Base-by-base conservation (phyloP, 2,113 vertebrate genomes). In the Hippocampus abdominalis region DNA sequence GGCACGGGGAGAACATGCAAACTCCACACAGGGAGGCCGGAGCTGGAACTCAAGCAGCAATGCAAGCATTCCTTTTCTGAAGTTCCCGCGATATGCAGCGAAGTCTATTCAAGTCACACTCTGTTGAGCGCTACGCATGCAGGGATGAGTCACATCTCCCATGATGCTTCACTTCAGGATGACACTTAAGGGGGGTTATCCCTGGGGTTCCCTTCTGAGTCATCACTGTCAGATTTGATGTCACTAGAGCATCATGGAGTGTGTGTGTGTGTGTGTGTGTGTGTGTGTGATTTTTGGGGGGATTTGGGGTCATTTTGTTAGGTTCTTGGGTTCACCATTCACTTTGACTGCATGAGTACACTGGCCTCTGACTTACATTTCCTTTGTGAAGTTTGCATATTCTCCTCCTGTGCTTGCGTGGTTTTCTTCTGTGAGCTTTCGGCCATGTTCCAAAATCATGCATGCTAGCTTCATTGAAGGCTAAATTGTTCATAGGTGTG, bases 181-280 rank as follows among this genome's bases (percentile, higher is more conserved):
- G 18, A 20, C 29, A 57, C 76, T 68, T 66, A 59, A 40, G 76
- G 57, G n/a, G 64, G 75, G 82, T 67, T 48, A 72, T 83, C 70
- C 84, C 84, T 69, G 61, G 56, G 74, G 74, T 67, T 61, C 66
- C 83, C 77, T 49, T 80, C 77, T 87, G 84, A 89, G 72, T 89
- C 87, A 89, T 77, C 39, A 25, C 42, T 80, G 74, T 77, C 64
- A 71, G 51, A 21, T 75, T 44, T 85, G 80, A 80, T 70, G 56
- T 79, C 77, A 82, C 40, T 67, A 49, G 0, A 60, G 69, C 64
- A 25, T 74, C 57, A 25, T 4, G 13, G 29, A 20, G 21, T 4
- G 12, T 21, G 2, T 64, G 13, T 15, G 16, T 64, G 12, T 18
- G 1, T 64, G 11, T 21, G 1, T 64, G 12, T 13, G 15, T 64